Conservation (phyloP, 2,113 vertebrate genomes). For the Brachyhypopomus gauderio region DNA sequence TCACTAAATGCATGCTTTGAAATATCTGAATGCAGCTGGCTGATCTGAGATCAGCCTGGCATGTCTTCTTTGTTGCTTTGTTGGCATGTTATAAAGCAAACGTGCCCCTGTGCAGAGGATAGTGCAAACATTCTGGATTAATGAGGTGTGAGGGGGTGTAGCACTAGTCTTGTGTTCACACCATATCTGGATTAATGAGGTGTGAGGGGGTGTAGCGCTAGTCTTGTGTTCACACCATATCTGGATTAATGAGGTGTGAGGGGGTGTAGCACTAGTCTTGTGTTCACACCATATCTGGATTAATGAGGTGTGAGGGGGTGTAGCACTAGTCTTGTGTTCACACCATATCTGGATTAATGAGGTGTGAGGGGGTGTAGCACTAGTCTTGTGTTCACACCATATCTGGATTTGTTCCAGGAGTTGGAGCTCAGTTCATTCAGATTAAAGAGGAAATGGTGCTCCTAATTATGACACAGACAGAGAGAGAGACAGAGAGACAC, state of each 20-base stretch:
- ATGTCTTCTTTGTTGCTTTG: no score
- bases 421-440: background rate
- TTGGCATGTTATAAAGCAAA: no score
- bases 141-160: background rate
- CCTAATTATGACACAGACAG: background rate
- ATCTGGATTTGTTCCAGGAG: background rate
- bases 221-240: background rate
- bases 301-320: background rate
- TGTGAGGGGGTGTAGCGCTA: no score
- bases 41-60: no score
- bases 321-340: no score
- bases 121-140: background rate
- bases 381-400: background rate
- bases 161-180: background rate
- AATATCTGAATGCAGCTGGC: no score
- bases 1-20: no score
- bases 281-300: background rate
- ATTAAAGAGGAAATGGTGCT: slow-evolving; percentile 2
- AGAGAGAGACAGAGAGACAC: background rate
- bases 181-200: background rate
- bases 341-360: background rate
- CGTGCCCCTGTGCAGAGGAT: no score
- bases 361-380: background rate
- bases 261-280: background rate
- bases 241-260: no score